A percentile compares a stretch with the other conserved stretches of the same genome.
phyloP scores from a whole-genome alignment of 2,113 vertebrate species.

The Perca schrenkii region DNA sequence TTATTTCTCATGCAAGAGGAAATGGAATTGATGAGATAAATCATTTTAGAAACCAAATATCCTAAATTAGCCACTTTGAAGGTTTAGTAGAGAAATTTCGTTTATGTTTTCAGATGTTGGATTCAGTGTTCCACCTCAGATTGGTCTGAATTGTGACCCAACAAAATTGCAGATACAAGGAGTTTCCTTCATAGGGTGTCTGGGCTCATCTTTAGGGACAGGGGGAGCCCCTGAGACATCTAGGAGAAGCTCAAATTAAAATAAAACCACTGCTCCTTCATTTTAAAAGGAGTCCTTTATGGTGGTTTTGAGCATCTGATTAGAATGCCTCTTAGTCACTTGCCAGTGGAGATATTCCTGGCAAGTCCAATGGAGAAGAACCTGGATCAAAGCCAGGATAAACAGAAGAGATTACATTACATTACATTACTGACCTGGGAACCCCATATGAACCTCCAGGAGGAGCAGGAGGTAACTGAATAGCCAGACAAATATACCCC shows the following conservation, averaged over 20 bases:
- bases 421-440: slow-evolving; percentile 16
- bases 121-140: background rate
- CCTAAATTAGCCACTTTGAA: slow-evolving; percentile 25
- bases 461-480: background rate
- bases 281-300: slow-evolving; percentile 5
- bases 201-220: background rate
- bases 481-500: slow-evolving; percentile 12
- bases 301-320: slow-evolving; percentile 11
- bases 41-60: slow-evolving; percentile 26
- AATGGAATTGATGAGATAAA: slow-evolving; percentile 22
- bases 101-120: background rate
- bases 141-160: background rate
- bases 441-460: background rate
- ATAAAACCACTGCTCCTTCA: background rate
- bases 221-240: background rate
- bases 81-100: background rate
- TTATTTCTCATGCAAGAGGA: slow-evolving; percentile 31
- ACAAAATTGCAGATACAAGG: background rate
- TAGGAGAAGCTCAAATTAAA: slow-evolving; percentile 5
- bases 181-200: background rate
- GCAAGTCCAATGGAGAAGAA: slow-evolving; percentile 4
- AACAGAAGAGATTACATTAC: slow-evolving; percentile 25
- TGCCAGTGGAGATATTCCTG: slow-evolving; percentile 4
- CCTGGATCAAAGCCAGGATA: slow-evolving; percentile 22
- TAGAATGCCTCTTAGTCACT: slow-evolving; percentile 7